Evolutionary conservation across 2,113 vertebrate genomes (phyloP).

Genomic region (Alces alces): DNA sequence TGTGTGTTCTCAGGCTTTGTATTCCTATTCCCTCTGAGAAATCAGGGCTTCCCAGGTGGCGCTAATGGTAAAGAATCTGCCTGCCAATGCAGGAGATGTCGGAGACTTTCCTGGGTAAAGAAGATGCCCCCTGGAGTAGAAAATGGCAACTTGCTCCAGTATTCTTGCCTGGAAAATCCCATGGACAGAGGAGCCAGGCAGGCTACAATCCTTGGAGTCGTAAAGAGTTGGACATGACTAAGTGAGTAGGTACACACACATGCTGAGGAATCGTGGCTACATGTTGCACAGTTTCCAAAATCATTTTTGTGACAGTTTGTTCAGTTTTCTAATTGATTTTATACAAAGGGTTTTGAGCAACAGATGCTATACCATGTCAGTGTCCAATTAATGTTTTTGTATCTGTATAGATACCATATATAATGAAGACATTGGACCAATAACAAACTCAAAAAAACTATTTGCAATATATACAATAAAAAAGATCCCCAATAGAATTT

Average conservation of each 20-base stretch:
- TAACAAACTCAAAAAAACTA: background rate
- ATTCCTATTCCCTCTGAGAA: background rate
- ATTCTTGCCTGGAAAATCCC: background rate
- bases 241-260: background rate
- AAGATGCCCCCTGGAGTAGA: background rate
- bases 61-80: background rate
- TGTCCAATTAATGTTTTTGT: background rate
- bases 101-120: background rate
- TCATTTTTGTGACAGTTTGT: background rate
- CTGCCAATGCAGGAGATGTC: background rate
- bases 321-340: background rate
- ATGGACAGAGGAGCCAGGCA: background rate
- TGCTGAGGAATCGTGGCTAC: background rate
- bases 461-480: background rate
- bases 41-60: background rate
- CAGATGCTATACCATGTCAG: background rate
- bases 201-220: fast-evolving
- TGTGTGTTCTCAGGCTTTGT: background rate
- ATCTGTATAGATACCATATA: background rate
- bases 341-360: background rate
- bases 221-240: background rate
- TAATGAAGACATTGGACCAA: background rate
- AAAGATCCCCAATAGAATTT: background rate
- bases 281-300: background rate
- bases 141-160: background rate